A percentile compares a stretch with the other conserved stretches of the same genome.
Evolutionary conservation across 2,113 vertebrate genomes (phyloP).

Genomic region (Hippocampus zosterae): DNA sequence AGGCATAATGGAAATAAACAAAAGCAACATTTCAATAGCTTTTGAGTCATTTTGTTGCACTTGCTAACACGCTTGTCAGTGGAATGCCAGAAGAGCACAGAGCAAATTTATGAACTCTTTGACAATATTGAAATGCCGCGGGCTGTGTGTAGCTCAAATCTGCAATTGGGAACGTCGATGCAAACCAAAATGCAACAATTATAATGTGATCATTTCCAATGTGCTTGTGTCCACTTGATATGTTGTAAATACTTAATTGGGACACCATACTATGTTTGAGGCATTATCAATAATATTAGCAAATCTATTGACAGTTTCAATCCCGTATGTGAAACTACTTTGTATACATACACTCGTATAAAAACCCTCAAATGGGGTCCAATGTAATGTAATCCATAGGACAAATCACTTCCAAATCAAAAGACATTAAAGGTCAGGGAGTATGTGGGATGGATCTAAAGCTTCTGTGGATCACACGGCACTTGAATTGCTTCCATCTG

Average conservation of each 20-base stretch:
- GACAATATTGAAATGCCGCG: background rate
- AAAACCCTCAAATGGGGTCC: background rate
- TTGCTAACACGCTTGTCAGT: no score
- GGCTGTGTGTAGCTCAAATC: background rate
- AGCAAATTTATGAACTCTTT: background rate
- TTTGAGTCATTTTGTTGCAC: no score
- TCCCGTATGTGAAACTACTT: background rate
- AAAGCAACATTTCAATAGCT: no score
- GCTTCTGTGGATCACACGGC: background rate
- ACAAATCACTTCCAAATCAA: background rate
- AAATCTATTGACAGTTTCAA: background rate
- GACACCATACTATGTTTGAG: no score
- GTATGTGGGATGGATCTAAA: background rate
- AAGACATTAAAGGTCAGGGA: background rate
- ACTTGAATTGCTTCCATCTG: constrained; percentile 21
- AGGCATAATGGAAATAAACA: no score
- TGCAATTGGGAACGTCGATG: background rate
- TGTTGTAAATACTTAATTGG: background rate
- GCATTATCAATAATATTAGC: background rate
- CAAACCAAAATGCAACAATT: background rate
- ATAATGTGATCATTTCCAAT: no score
- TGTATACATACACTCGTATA: background rate
- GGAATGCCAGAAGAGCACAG: no score
- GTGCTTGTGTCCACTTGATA: background rate
- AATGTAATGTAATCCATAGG: background rate